These are phyloP conservation scores for Charaxes varanes DNA, from an alignment of 1,140 invertebrate species.

Conservation along the genomic window DNA sequence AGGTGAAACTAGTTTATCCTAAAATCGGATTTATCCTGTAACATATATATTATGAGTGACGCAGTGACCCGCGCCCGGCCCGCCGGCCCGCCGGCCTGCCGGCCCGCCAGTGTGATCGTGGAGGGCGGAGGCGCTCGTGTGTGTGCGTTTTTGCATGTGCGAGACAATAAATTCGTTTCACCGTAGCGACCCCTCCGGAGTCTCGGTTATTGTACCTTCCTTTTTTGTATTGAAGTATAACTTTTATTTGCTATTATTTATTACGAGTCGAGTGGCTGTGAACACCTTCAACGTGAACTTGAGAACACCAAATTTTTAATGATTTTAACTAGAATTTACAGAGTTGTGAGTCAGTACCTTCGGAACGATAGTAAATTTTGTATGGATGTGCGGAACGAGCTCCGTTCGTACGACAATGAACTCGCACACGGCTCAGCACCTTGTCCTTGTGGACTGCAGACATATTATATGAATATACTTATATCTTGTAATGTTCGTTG, in stretches of 20 bases:
- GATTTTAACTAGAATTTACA: constrained; percentile 40
- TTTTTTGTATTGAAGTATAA: constrained; percentile 22
- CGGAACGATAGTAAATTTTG: constrained; percentile 30
- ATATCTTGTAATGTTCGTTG: constrained; percentile 57
- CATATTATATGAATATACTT: constrained; percentile 50
- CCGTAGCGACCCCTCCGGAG: constrained; percentile 20
- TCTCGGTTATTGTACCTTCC: constrained; percentile 20
- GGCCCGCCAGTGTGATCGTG: too few relatives aligned
- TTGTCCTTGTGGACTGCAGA: constrained; percentile 57
- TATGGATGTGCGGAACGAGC: constrained; percentile 32
- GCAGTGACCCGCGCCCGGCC: too few relatives aligned
- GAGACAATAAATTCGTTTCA: constrained; percentile 64
- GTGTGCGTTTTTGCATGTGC: constrained; percentile 57
- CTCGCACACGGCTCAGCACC: constrained; percentile 65
- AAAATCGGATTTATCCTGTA: too few relatives aligned
- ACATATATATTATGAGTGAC: too few relatives aligned
- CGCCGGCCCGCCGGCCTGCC: too few relatives aligned
- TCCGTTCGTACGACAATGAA: constrained; percentile 36
- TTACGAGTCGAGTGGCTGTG: constrained; percentile 61
- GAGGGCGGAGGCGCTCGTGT: constrained; percentile 31
- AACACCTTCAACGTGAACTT: constrained; percentile 45
- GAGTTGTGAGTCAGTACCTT: constrained; percentile 42
- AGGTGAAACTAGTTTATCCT: too few relatives aligned
- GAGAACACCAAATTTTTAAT: constrained; percentile 48
- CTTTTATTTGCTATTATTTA: constrained; percentile 26